A percentile compares a stretch with the other conserved stretches of the same genome.
Conservation (phyloP, 2,888 invertebrate species). For the Mesoligia furuncula region DNA sequence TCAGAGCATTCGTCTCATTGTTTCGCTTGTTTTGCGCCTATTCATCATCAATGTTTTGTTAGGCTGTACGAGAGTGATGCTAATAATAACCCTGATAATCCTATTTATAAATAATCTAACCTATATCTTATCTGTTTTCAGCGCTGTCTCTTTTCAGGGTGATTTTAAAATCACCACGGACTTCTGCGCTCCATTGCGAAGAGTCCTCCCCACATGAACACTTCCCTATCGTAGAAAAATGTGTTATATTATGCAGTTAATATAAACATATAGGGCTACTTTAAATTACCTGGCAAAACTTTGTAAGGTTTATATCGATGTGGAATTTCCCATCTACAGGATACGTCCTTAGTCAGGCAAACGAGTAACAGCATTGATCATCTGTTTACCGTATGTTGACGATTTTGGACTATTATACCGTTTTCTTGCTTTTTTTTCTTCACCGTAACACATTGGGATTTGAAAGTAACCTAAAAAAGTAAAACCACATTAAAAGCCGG, state of each 20-base stretch:
- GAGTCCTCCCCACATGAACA: slow-evolving; percentile 41
- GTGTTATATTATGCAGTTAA: slow-evolving; percentile 51
- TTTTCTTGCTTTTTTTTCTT: background rate
- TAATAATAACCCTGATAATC: slow-evolving; percentile 20
- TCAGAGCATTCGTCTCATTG: too few species aligned
- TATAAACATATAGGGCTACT: slow-evolving; percentile 29
- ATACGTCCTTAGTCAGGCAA: background rate
- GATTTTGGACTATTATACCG: background rate
- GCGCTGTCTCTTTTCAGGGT: slow-evolving; percentile 41
- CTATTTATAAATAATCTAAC: slow-evolving; percentile 31
- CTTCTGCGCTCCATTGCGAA: slow-evolving; percentile 40
- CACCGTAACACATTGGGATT: background rate
- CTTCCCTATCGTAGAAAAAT: slow-evolving; percentile 52
- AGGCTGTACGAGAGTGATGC: background rate
- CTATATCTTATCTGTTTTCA: slow-evolving; percentile 33
- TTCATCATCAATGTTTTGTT: background rate
- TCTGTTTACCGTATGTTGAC: background rate
- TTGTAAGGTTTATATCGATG: slow-evolving; percentile 5
- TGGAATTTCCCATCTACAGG: background rate
- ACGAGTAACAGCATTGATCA: background rate
- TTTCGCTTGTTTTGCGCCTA: background rate
- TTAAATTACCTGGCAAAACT: slow-evolving; percentile 38
- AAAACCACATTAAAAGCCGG: too few species aligned
- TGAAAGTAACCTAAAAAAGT: background rate
- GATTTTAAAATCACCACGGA: slow-evolving; percentile 36